Percentiles rank a stretch among this genome's conserved stretches.
These are phyloP conservation scores for Strongylocentrotus purpuratus DNA, from an alignment of 35 echinoderm and acorn worm species.

Conservation along the genomic window DNA sequence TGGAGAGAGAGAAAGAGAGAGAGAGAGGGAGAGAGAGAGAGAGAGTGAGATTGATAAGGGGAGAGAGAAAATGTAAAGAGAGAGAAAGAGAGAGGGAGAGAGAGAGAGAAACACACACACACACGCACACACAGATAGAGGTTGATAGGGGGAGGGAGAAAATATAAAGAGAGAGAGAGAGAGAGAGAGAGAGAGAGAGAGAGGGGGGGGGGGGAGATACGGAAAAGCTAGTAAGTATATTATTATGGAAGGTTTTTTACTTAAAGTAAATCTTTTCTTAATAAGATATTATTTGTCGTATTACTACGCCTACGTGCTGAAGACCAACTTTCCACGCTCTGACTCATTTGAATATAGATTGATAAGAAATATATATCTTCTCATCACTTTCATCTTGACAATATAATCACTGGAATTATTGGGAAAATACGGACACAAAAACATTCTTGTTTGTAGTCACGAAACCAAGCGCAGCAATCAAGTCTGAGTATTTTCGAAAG, in stretches of 20 bases:
- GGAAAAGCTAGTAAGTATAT: no score
- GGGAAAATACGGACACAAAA: neutral
- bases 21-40: neutral
- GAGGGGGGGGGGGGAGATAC: neutral
- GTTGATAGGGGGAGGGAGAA: neutral
- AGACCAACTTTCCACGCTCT: neutral
- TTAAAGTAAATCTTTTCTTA: neutral
- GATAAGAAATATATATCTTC: neutral
- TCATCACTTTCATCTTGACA: neutral
- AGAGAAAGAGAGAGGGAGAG: neutral
- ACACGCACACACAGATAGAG: neutral
- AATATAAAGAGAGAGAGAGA: neutral
- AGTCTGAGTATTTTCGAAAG: no score
- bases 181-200: neutral
- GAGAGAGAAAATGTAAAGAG: neutral
- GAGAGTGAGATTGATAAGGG: no score
- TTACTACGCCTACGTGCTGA: neutral
- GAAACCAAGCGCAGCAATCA: no score
- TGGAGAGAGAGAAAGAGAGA: neutral
- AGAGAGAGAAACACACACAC: no score
- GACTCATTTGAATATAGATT: neutral
- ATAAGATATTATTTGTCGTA: neutral
- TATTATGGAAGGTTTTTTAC: no score
- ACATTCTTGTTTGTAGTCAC: neutral
- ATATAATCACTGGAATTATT: neutral